phyloP scores from a whole-genome alignment of 2,888 invertebrate genomes.

The Polyommatus icarus region DNA sequence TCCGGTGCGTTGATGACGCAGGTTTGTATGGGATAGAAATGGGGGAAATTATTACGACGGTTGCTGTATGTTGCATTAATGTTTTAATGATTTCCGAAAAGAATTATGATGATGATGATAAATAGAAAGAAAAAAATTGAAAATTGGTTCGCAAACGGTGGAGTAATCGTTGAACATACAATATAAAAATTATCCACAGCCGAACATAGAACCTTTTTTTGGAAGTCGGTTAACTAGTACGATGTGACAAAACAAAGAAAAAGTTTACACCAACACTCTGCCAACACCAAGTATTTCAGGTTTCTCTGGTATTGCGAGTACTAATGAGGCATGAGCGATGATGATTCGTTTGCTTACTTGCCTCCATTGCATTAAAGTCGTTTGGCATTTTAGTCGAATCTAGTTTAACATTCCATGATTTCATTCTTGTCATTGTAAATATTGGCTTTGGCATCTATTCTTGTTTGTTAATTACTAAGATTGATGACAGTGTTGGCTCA shows the following conservation, averaged over 20 bases:
- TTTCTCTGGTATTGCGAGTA: no score
- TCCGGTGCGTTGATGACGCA: neutral
- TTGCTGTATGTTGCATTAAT: neutral
- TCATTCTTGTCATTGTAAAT: neutral
- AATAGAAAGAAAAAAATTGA: neutral
- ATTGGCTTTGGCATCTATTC: neutral
- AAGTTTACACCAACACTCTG: neutral
- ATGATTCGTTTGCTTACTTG: no score
- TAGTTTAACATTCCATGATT: neutral
- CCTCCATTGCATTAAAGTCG: neutral
- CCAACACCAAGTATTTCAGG: no score
- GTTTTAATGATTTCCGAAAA: neutral
- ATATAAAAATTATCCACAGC: no score
- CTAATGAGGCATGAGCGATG: no score
- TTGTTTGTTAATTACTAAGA: conserved; percentile 9
- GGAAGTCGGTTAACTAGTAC: no score
- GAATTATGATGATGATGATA: neutral
- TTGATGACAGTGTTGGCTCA: neutral
- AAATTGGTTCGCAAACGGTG: no score
- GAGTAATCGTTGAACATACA: no score
- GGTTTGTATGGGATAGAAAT: neutral
- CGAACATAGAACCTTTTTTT: no score
- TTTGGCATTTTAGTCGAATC: neutral
- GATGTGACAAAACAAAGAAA: neutral
- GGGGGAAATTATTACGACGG: neutral